Evolutionary conservation across 2,797 vertebrate genomes (phyloP).

Genomic region (Hapalemur alaotrensis): DNA sequence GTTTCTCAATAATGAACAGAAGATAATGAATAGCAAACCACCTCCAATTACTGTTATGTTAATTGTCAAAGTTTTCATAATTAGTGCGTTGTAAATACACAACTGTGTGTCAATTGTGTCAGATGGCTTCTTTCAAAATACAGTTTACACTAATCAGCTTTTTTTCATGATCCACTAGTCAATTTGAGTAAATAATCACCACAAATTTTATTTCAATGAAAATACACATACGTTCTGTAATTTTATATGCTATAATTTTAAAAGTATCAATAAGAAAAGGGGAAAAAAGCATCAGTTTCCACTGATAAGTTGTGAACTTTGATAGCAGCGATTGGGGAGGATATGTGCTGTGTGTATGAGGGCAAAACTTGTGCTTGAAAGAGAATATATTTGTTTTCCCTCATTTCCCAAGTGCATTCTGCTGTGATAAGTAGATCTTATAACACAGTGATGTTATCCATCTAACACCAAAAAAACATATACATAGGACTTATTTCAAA

Average conservation of each 20-base stretch:
- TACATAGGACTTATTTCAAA: neutral
- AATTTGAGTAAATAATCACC: neutral
- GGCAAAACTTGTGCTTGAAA: neutral
- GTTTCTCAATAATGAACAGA: neutral
- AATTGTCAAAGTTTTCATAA: constrained; percentile 10
- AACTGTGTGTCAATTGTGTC: neutral
- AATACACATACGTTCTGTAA: neutral
- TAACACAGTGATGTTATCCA: neutral
- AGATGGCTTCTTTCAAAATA: neutral
- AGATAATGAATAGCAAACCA: neutral
- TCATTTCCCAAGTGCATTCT: neutral
- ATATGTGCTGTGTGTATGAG: neutral
- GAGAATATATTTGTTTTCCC: neutral
- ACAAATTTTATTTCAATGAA: neutral
- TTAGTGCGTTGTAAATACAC: neutral
- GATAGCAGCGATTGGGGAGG: neutral
- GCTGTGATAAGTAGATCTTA: neutral
- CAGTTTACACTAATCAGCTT: neutral
- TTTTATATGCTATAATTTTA: neutral
- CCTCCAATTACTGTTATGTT: neutral
- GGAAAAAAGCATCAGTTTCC: neutral
- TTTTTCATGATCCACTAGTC: neutral
- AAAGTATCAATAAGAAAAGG: neutral
- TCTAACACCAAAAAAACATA: neutral
- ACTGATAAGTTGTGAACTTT: neutral